A percentile compares a stretch with the other conserved stretches of the same genome.
Conservation (phyloP, 1,140 invertebrate genomes). For the Druon quercuslanigerum region DNA sequence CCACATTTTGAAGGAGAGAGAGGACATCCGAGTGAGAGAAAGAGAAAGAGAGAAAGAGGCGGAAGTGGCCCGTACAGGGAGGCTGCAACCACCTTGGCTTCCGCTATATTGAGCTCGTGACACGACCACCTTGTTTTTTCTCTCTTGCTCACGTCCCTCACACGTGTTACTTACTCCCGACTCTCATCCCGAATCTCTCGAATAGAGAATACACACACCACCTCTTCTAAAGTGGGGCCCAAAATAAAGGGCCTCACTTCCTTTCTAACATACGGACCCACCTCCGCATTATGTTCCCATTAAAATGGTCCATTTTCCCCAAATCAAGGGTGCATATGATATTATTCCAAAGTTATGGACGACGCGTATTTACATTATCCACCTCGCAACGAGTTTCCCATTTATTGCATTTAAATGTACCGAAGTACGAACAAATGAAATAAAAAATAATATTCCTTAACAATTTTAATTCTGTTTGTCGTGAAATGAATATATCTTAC, state of each 20-base stretch:
- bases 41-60: slow-evolving; percentile 50
- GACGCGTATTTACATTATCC: too few species aligned
- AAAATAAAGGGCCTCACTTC: slow-evolving; percentile 56
- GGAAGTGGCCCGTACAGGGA: slow-evolving; percentile 71
- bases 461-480: too few species aligned
- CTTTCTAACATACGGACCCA: slow-evolving; percentile 50
- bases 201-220: slow-evolving; percentile 45
- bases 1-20: not conserved
- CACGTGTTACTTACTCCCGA: slow-evolving; percentile 45
- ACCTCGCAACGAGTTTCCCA: too few species aligned
- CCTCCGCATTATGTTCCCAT: slow-evolving; percentile 2
- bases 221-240: slow-evolving; percentile 48
- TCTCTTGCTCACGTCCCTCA: slow-evolving; percentile 43
- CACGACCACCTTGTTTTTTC: slow-evolving; percentile 67
- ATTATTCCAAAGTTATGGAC: not conserved
- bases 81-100: slow-evolving; percentile 76
- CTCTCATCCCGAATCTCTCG: slow-evolving; percentile 30
- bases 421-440: too few species aligned
- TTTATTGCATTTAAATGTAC: too few species aligned
- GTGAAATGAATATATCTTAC: too few species aligned
- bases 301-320: not conserved
- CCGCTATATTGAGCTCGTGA: slow-evolving; percentile 70
- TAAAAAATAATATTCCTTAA: too few species aligned
- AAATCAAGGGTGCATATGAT: not conserved
- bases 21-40: slow-evolving; percentile 26